phyloP scores from a whole-genome alignment of 2,888 invertebrate genomes.

The Torymus tubicola region DNA sequence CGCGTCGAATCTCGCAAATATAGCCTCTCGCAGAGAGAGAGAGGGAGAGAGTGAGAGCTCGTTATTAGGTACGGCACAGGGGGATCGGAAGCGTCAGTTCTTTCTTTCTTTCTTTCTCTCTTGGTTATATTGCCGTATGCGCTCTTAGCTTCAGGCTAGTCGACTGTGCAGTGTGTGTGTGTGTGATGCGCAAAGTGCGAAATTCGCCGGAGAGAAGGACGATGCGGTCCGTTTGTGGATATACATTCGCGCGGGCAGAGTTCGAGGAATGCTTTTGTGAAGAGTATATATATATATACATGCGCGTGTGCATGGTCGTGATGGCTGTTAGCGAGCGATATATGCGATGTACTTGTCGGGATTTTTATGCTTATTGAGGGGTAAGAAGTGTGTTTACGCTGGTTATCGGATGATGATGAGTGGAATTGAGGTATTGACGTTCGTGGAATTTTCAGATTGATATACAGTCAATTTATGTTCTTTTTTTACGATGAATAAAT shows the following conservation, averaged over 20 bases:
- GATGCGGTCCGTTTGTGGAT: conserved; percentile 5
- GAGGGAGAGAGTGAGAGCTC: too few species aligned
- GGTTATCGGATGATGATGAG: too few species aligned
- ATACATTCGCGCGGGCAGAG: background rate
- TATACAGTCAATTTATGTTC: too few species aligned
- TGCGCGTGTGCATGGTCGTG: background rate
- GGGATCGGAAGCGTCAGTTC: conserved; percentile 35
- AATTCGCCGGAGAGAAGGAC: conserved; percentile 8
- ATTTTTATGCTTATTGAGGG: too few species aligned
- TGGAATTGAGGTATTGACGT: too few species aligned
- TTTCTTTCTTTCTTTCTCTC: background rate
- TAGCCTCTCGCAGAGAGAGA: background rate
- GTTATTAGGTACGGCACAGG: conserved; percentile 17
- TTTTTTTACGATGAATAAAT: too few species aligned
- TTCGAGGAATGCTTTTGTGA: conserved; percentile 42
- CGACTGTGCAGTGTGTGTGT: too few species aligned
- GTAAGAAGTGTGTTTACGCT: too few species aligned
- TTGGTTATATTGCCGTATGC: background rate
- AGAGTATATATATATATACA: background rate
- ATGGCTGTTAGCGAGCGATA: conserved; percentile 23
- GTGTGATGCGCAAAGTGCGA: conserved; percentile 29
- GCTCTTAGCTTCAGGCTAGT: background rate
- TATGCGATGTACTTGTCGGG: background rate
- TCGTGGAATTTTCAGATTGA: too few species aligned
- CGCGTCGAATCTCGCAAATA: conserved; percentile 43